These are phyloP conservation scores for Lytechinus pictus DNA, from an alignment of 35 echinoderm and acorn worm species.

Conservation along the genomic window DNA sequence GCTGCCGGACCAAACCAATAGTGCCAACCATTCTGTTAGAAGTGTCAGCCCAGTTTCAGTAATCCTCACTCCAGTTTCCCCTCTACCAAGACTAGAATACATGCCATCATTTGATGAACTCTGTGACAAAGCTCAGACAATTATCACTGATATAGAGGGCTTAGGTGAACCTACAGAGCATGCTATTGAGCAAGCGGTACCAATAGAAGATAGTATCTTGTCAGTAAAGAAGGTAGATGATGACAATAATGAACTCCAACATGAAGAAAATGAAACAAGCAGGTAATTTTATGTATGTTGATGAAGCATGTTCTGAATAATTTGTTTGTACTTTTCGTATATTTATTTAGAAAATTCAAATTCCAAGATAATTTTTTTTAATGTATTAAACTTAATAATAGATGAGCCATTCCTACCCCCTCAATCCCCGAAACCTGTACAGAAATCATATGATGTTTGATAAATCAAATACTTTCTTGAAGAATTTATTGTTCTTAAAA, in stretches of 20 bases:
- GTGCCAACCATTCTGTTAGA: background rate
- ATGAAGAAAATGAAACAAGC: background rate
- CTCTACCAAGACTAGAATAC: constrained; percentile 14
- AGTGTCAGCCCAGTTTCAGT: constrained; percentile 25
- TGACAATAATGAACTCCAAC: background rate
- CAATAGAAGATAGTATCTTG: background rate
- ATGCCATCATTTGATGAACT: constrained; percentile 60
- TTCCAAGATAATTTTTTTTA: too few relatives aligned
- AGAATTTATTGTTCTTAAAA: too few relatives aligned
- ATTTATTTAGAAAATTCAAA: too few relatives aligned
- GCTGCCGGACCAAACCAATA: constrained; percentile 5
- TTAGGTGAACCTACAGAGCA: constrained; percentile 44
- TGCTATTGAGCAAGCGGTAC: background rate
- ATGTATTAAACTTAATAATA: too few relatives aligned
- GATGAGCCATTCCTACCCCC: too few relatives aligned
- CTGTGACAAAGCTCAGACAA: constrained; percentile 60
- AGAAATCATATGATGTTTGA: too few relatives aligned
- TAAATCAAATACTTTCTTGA: too few relatives aligned
- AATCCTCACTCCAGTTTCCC: background rate
- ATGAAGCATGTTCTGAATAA: background rate
- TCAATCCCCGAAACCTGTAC: too few relatives aligned
- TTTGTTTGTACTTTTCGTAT: too few relatives aligned
- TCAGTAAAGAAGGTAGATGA: background rate
- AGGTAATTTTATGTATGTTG: background rate
- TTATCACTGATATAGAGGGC: constrained; percentile 63